Base-by-base conservation (phyloP, 2,113 vertebrate species). In the Mus pahari region DNA sequence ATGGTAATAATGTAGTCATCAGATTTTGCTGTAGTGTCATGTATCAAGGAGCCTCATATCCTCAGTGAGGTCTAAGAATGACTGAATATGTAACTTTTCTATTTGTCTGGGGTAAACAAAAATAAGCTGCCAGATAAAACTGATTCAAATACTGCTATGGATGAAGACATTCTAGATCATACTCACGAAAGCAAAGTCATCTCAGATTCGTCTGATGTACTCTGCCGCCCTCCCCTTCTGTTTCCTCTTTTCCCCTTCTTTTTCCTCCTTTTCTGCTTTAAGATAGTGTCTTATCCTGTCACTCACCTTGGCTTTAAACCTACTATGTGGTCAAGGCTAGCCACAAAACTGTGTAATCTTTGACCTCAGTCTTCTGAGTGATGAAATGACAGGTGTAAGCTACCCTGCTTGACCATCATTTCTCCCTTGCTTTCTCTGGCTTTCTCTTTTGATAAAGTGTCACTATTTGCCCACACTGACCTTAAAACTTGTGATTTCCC, bases 81-180 rank as follows among this genome's bases (percentile, higher is more conserved):
- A 60, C 8, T 64, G n/a, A n/a, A 22, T 36, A 48, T 39, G 6
- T 48, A 55, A 16, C 70, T 77, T 95, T 95, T 3, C 66, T 45
- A 90, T 16, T 70, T 45, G 74, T 70, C 16, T 92, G 28, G 0
- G 26, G 68, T 62, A 36, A 36, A 62, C 33, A 91, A 39, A 90
- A 90, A 64, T 17, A 6, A 90, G 55, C 71, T 66, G 55, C 58
- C 24, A 42, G 39, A 42, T 14, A 62, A 66, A 96, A 83, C 14
- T 62, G 12, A 39, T 60, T 82, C 36, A 82, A 60, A 39, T 82
- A 20, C 45, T 92, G 33, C 66, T 79, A 17, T 60, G 92, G 16
- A 17, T 93, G 36, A 92, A 89, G 13, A 87, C 90, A 94, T 71
- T 14, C 22, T 82, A 90, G 92, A 79, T 33, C 6, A 90, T 83